Base-by-base conservation (phyloP, 2,797 vertebrate species). In the Hafferia zeledoni region DNA sequence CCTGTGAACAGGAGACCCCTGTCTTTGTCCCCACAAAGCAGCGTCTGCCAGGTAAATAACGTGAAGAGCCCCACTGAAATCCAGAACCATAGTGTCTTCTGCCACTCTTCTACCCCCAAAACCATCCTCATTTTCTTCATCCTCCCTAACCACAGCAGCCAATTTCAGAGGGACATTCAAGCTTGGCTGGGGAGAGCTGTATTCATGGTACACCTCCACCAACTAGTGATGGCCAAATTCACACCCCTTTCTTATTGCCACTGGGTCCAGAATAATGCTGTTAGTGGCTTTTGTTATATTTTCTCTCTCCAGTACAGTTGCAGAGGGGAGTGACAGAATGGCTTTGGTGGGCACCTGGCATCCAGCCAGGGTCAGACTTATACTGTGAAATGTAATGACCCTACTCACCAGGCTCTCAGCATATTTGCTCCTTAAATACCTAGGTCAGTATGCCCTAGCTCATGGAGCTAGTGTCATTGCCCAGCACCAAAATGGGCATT, bases 11-110 rank as follows among this genome's bases (percentile, higher is more conserved):
- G 44, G 23, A 76, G 83, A 87, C n/a, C 11, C 23, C 46, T 33
- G 16, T 39, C 22, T 55, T 82, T 65, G 3, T 49, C 6, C 33
- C 46, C 12, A 8, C 35, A 70, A 55, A 92, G 9, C 37, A 84
- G 19, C 33, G 56, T 28, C 9, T 23, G 25, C 15, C 0, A 7
- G 30, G 13, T 0, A 0, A 87, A 19, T 22, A 11, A 64, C 1
- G 1, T 30, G 23, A 84, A 16, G 10, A 44, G 15, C 20, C 10
- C 5, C 9, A 4, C 17, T 17, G 41, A 68, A 76, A 56, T 33
- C 25, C 1, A 2, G 20, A 82, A 30, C 28, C 1, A 0, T 17
- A 13, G 22, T 27, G 31, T 68, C 12, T 63, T 20, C 35, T 87
- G 31, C 37, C 16, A 49, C 12, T 82, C 28, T 22, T 64, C 28